Conservation (phyloP, 2,797 vertebrate genomes). For the Miichthys miiuy region DNA sequence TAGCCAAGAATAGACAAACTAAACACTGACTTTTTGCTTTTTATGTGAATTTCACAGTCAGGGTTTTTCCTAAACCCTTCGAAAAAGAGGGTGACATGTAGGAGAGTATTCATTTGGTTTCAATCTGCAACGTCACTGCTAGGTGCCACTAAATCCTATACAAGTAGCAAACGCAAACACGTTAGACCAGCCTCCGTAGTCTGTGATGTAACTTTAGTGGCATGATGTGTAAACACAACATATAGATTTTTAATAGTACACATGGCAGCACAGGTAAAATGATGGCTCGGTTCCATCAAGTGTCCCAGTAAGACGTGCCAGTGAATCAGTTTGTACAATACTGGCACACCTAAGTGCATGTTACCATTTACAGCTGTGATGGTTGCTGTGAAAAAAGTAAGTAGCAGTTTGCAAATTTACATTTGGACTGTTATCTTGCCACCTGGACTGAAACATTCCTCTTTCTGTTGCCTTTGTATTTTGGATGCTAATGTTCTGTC, state of each 20-base stretch:
- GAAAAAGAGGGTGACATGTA: no score
- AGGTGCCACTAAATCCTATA: no score
- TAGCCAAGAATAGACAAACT: no score
- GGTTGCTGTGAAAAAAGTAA: not conserved
- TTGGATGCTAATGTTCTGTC: slow-evolving; percentile 1
- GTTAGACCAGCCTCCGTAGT: not conserved
- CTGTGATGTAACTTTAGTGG: not conserved
- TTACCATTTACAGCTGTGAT: not conserved
- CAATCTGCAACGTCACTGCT: no score
- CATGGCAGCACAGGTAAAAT: not conserved
- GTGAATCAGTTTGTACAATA: not conserved
- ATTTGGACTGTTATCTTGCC: slow-evolving; percentile 10
- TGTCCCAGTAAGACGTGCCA: no score
- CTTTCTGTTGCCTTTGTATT: not conserved
- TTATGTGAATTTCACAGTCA: no score
- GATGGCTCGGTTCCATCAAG: not conserved
- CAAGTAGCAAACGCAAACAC: no score
- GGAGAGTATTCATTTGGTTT: no score
- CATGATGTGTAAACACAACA: not conserved
- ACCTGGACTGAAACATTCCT: not conserved
- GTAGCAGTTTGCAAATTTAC: slow-evolving; percentile 19
- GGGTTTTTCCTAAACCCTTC: no score
- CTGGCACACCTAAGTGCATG: not conserved
- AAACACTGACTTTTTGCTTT: no score
- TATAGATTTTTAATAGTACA: not conserved